Evolutionary conservation across 1,140 invertebrate genomes (phyloP).

Genomic region (Bursaphelenchus mucronatus): DNA sequence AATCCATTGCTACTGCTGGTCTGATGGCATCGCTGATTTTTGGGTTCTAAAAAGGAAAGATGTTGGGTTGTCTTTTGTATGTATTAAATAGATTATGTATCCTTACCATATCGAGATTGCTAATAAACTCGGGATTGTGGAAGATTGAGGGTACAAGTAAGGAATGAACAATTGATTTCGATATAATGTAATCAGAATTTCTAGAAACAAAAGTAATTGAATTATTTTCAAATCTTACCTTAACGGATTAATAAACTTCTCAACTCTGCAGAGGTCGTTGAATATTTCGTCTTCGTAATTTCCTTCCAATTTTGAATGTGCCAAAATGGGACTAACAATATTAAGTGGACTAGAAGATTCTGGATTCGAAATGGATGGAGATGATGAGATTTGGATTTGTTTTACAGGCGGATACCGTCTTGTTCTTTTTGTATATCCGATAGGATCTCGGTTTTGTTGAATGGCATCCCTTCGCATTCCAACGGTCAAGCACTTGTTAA

Average conservation of each 20-base stretch:
- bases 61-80: constrained; percentile 16
- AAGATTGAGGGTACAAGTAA: constrained; percentile 35
- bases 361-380: constrained; percentile 5
- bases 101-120: constrained; percentile 22
- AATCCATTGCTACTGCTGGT: constrained; percentile 44
- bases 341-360: not conserved
- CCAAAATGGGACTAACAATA: too few relatives aligned
- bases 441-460: constrained; percentile 58
- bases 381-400: not conserved
- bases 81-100: constrained; percentile 1
- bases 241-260: constrained; percentile 31
- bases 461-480: constrained; percentile 59
- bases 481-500: constrained; percentile 54
- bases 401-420: constrained; percentile 38
- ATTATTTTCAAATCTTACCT: constrained; percentile 18
- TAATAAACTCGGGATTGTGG: constrained; percentile 32
- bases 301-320: constrained; percentile 18
- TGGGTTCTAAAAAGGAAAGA: constrained; percentile 21
- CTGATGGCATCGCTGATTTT: constrained; percentile 13
- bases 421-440: constrained; percentile 56
- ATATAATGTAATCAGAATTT: constrained; percentile 27
- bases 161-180: constrained; percentile 35
- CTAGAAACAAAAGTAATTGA: constrained; percentile 24
- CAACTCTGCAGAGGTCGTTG: constrained; percentile 31
- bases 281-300: constrained; percentile 34